A percentile compares a stretch with the other conserved stretches of the same genome.
phyloP scores from a whole-genome alignment of 1,140 invertebrate genomes.

The Ceratina australensis region DNA sequence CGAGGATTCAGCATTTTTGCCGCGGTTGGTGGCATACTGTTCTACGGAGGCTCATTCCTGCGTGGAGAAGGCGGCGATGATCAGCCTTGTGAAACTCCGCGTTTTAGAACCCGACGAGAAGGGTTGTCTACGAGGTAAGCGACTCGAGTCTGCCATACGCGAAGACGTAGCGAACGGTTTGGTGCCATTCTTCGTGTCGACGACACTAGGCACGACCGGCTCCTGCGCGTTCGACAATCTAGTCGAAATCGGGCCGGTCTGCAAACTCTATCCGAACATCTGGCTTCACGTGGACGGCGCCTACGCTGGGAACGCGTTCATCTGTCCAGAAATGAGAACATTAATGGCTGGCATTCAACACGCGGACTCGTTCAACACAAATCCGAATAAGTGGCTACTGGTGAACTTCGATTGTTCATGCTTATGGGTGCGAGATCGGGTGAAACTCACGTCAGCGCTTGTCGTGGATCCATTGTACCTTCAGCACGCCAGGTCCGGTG shows the following conservation, averaged over 20 bases:
- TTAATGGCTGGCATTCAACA: slow-evolving; percentile 89
- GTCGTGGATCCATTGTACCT: slow-evolving; percentile 97
- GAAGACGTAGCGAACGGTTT: slow-evolving; percentile 90
- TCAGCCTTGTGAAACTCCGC: slow-evolving; percentile 91
- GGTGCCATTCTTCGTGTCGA: slow-evolving; percentile 92
- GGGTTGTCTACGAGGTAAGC: slow-evolving; percentile 87
- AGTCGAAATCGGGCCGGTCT: slow-evolving; percentile 89
- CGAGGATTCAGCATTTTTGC: slow-evolving; percentile 87
- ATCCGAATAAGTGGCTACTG: slow-evolving; percentile 96
- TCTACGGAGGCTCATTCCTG: slow-evolving; percentile 93
- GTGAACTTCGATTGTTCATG: slow-evolving; percentile 95
- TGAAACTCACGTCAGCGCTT: slow-evolving; percentile 94
- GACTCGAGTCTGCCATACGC: slow-evolving; percentile 85
- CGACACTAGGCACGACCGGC: slow-evolving; percentile 89
- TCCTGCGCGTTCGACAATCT: slow-evolving; percentile 92
- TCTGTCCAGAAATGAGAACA: slow-evolving; percentile 90
- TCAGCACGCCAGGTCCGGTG: slow-evolving; percentile 87
- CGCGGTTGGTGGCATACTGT: slow-evolving; percentile 91
- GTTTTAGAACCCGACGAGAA: slow-evolving; percentile 93
- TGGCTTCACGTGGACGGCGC: slow-evolving; percentile 90
- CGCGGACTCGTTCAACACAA: slow-evolving; percentile 94
- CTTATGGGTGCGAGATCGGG: slow-evolving; percentile 93
- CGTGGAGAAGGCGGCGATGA: slow-evolving; percentile 96
- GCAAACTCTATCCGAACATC: slow-evolving; percentile 83
- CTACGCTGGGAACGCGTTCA: slow-evolving; percentile 91